Conservation (phyloP, 2,113 vertebrate species). For the Neopipo cinnamomea region DNA sequence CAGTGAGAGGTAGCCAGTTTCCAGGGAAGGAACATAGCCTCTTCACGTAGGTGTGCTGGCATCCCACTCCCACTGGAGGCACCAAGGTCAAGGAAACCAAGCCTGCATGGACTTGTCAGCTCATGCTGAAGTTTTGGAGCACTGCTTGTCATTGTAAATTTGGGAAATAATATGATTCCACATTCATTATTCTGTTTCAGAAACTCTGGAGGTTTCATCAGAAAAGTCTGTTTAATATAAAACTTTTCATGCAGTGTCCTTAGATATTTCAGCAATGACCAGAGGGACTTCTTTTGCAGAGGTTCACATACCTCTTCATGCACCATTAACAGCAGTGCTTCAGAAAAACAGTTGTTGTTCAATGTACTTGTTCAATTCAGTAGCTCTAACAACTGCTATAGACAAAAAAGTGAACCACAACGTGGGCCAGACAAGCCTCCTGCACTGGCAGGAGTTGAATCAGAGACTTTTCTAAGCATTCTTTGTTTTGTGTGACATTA, state of each 20-base stretch:
- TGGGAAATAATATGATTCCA: neutral
- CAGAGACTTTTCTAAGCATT: neutral
- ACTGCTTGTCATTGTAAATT: neutral
- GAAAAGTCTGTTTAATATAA: neutral
- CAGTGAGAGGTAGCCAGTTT: neutral
- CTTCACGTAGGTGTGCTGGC: accelerated
- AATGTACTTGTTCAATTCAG: neutral
- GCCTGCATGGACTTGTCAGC: neutral
- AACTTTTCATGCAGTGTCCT: neutral
- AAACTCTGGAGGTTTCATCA: neutral
- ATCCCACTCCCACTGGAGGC: neutral
- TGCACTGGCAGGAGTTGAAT: neutral
- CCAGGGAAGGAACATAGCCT: accelerated
- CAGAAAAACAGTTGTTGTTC: neutral
- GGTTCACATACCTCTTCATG: neutral
- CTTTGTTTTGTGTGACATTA: neutral
- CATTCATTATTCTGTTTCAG: neutral
- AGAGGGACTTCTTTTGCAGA: neutral
- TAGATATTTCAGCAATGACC: neutral
- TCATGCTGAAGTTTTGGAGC: neutral
- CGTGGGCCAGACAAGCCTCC: neutral
- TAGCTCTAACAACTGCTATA: neutral
- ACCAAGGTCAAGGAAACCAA: neutral
- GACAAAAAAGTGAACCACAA: neutral
- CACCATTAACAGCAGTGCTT: neutral